phyloP scores from a whole-genome alignment of 1,140 invertebrate species.

The Drosophila guanche region DNA sequence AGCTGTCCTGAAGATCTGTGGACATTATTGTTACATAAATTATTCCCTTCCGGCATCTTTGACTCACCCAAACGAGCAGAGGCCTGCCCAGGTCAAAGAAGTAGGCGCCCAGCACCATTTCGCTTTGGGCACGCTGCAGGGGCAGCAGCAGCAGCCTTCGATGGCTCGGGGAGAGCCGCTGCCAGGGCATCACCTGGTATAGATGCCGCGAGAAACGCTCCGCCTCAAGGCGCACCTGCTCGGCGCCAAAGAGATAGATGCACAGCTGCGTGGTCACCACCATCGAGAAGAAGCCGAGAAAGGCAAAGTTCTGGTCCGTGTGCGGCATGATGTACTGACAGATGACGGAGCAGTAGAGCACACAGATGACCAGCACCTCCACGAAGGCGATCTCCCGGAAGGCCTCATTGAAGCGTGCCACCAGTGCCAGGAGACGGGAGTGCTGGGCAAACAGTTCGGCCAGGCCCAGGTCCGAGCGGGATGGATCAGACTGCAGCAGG shows the following conservation, averaged over 20 bases:
- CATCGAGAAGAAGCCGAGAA: constrained; percentile 64
- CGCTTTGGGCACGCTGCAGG: constrained; percentile 41
- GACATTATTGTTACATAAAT: neutral
- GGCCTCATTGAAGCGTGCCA: constrained; percentile 36
- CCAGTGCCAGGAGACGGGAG: constrained; percentile 28
- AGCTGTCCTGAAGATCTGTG: constrained; percentile 55
- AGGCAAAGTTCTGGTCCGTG: constrained; percentile 56
- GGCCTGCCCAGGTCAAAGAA: constrained; percentile 55
- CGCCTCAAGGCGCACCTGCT: constrained; percentile 56
- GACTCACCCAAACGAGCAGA: constrained; percentile 55
- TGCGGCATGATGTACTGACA: constrained; percentile 65
- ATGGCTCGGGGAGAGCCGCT: constrained; percentile 14
- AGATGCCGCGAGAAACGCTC: constrained; percentile 31
- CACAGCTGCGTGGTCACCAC: constrained; percentile 62
- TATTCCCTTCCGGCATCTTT: too few relatives aligned
- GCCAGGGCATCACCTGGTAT: constrained; percentile 51
- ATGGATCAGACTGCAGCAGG: neutral
- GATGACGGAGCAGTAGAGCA: constrained; percentile 59
- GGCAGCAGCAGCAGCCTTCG: constrained; percentile 41
- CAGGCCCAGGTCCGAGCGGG: constrained; percentile 16
- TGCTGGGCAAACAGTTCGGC: constrained; percentile 36
- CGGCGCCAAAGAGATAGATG: constrained; percentile 56
- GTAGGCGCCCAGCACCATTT: constrained; percentile 43
- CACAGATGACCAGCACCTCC: constrained; percentile 55
- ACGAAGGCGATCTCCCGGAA: constrained; percentile 57